Evolutionary conservation across 2,888 invertebrate species (phyloP).

Genomic region (Morpho deidamia): DNA sequence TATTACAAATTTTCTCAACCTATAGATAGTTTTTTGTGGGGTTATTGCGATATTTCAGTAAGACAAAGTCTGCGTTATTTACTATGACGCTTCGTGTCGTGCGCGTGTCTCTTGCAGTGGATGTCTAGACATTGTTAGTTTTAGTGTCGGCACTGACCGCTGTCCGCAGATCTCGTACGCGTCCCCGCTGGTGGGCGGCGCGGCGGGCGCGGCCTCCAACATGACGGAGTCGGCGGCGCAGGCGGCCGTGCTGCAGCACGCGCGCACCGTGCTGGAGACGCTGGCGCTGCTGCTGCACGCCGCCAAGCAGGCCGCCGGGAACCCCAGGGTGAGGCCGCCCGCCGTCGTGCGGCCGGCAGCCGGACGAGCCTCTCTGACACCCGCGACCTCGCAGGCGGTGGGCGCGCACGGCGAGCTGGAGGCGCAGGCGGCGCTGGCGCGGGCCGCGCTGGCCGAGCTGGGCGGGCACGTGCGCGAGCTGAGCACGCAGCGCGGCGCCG

Average conservation of each 20-base stretch:
- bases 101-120: too few species aligned
- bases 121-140: too few species aligned
- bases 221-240: slow-evolving; percentile 93
- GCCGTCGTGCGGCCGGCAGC: too few species aligned
- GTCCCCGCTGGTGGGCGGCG: slow-evolving; percentile 90
- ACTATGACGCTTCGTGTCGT: too few species aligned
- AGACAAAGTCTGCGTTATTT: too few species aligned
- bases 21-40: too few species aligned
- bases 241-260: slow-evolving; percentile 91
- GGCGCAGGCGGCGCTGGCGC: slow-evolving; percentile 85
- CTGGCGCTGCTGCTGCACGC: slow-evolving; percentile 90
- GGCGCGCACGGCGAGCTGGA: slow-evolving; percentile 91
- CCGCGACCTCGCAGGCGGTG: slow-evolving; percentile 76
- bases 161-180: slow-evolving; percentile 81
- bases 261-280: slow-evolving; percentile 97
- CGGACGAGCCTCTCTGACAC: too few species aligned
- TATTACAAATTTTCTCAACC: too few species aligned
- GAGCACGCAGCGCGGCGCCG: slow-evolving; percentile 92
- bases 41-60: too few species aligned
- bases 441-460: slow-evolving; percentile 89
- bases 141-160: too few species aligned
- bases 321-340: slow-evolving; percentile 83
- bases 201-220: slow-evolving; percentile 93
- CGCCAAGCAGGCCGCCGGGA: slow-evolving; percentile 94
- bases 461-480: slow-evolving; percentile 87